A percentile compares a stretch with the other conserved stretches of the same genome.
phyloP scores from a whole-genome alignment of 2,797 vertebrate genomes.

The Bryconaethiops microstoma region DNA sequence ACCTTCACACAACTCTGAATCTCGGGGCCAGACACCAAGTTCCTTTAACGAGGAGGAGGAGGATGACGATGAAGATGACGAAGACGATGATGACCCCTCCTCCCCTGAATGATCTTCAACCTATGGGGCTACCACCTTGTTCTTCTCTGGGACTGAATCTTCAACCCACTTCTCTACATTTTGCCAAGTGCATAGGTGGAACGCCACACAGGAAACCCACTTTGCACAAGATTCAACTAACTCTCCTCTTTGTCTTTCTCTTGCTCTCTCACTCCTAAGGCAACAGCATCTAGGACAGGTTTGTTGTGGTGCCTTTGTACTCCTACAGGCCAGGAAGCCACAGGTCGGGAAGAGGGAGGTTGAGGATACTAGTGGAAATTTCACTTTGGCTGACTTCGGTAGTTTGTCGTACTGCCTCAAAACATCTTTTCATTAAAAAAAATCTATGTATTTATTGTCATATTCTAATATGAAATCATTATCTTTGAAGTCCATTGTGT shows the following conservation, averaged over 20 bases:
- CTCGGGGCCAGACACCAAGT: slow-evolving; percentile 82
- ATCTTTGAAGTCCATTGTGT: slow-evolving; percentile 32
- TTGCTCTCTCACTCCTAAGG: slow-evolving; percentile 5
- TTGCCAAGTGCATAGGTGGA: slow-evolving; percentile 29
- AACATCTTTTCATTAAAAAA: slow-evolving; percentile 1
- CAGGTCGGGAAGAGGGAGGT: slow-evolving; percentile 37
- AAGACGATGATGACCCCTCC: slow-evolving; percentile 71
- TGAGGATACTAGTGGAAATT: slow-evolving; percentile 25
- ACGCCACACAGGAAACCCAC: slow-evolving; percentile 51
- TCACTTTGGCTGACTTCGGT: slow-evolving; percentile 14
- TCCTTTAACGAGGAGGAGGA: slow-evolving; percentile 86
- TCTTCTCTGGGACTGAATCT: slow-evolving; percentile 19
- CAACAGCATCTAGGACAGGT: slow-evolving; percentile 14
- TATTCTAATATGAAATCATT: slow-evolving; percentile 38
- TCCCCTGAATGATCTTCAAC: slow-evolving; percentile 79
- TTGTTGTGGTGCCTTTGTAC: slow-evolving; percentile 47
- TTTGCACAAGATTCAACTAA: slow-evolving; percentile 26
- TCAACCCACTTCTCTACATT: neutral
- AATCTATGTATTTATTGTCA: slow-evolving; percentile 57
- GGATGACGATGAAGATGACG: slow-evolving; percentile 78
- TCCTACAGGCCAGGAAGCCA: slow-evolving; percentile 10
- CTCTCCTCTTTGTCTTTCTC: slow-evolving; percentile 20
- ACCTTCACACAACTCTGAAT: slow-evolving; percentile 77
- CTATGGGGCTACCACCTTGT: neutral
- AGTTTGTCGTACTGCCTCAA: slow-evolving; percentile 28